Conservation (phyloP, 2,113 vertebrate genomes). For the Acrocephalus arundinaceus region DNA sequence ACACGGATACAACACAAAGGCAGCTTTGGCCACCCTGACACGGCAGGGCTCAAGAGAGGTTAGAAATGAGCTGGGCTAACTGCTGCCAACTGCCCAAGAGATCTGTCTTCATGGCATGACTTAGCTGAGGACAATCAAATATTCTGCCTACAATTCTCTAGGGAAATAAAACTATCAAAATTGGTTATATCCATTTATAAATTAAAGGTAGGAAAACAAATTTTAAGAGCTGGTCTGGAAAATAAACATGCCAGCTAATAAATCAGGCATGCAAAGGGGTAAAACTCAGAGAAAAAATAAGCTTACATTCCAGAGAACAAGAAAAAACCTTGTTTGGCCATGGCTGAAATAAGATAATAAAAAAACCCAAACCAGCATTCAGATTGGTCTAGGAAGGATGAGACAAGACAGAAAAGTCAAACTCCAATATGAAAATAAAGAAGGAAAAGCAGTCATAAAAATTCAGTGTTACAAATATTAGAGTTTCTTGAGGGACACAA, state of each 20-base stretch:
- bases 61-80: slow-evolving; percentile 6
- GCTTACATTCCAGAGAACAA: slow-evolving; percentile 2
- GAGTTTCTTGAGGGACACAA: neutral
- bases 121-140: slow-evolving; percentile 55
- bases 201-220: slow-evolving; percentile 69
- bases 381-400: neutral
- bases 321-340: neutral
- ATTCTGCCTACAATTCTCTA: slow-evolving; percentile 45
- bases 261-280: neutral
- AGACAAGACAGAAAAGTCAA: neutral
- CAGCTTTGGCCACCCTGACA: neutral
- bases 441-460: neutral
- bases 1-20: neutral
- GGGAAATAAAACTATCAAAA: slow-evolving; percentile 72
- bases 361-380: neutral
- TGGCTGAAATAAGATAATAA: neutral
- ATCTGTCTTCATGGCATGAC: slow-evolving; percentile 26
- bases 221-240: slow-evolving; percentile 62
- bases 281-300: neutral
- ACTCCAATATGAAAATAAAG: neutral
- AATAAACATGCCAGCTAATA: slow-evolving; percentile 56
- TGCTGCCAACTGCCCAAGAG: slow-evolving; percentile 51
- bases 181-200: slow-evolving; percentile 70
- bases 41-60: slow-evolving; percentile 7
- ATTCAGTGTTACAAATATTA: neutral